phyloP scores from a whole-genome alignment of 2,888 invertebrate genomes.

The Tanytarsus gracilentus region DNA sequence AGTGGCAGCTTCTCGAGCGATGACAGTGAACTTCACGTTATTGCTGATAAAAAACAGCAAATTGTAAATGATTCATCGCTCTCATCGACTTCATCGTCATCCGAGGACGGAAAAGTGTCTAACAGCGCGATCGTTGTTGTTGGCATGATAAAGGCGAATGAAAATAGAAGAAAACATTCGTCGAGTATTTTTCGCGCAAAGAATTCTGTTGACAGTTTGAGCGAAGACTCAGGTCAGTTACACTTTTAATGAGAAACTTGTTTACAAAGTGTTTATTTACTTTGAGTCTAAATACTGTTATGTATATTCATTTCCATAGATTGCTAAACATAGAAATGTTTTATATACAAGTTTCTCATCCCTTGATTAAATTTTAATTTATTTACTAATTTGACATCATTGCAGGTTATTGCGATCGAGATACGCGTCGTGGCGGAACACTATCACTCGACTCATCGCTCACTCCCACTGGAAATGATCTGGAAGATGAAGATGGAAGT shows the following conservation, averaged over 20 bases:
- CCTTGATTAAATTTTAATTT: too few species aligned
- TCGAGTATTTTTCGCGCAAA: constrained; percentile 38
- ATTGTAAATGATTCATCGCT: constrained; percentile 14
- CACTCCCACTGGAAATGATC: constrained; percentile 17
- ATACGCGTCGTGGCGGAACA: neutral
- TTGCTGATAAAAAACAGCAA: neutral
- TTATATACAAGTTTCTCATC: too few species aligned
- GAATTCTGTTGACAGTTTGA: constrained; percentile 66
- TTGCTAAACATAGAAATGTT: too few species aligned
- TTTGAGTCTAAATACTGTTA: too few species aligned
- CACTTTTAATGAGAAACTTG: too few species aligned
- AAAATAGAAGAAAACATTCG: constrained; percentile 13
- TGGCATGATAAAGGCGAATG: neutral
- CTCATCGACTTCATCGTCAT: constrained; percentile 5
- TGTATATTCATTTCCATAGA: too few species aligned
- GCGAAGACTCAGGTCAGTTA: constrained; percentile 62
- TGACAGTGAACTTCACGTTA: constrained; percentile 8
- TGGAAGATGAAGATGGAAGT: constrained; percentile 25
- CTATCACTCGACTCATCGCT: constrained; percentile 14
- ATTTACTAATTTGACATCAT: too few species aligned
- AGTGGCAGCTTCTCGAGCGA: constrained; percentile 23
- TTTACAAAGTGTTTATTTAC: too few species aligned
- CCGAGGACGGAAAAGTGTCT: neutral
- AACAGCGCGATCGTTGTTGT: neutral
- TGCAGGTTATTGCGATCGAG: constrained; percentile 26